These are phyloP conservation scores for Megalonaias nervosa DNA, from an alignment of 1,140 invertebrate genomes.

Conservation along the genomic window DNA sequence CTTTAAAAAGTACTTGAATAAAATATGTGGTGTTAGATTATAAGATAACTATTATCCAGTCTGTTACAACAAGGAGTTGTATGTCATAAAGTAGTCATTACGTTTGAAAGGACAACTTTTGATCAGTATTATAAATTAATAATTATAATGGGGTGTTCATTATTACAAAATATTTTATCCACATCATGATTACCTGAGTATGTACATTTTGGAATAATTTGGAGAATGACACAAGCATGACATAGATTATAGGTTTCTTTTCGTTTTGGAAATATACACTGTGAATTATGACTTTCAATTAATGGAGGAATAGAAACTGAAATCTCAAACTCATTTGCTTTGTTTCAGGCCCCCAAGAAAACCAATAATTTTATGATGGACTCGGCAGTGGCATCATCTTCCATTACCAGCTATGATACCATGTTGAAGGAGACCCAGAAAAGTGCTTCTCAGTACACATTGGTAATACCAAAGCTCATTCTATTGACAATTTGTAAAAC, in stretches of 20 bases:
- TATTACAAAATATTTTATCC: too few species aligned
- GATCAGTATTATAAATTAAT: too few species aligned
- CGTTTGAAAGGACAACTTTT: too few species aligned
- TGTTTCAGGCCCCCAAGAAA: constrained; percentile 48
- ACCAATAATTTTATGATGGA: constrained; percentile 53
- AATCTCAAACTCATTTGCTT: background rate
- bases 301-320: too few species aligned
- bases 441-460: constrained; percentile 65
- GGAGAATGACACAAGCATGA: background rate
- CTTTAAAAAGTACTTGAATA: too few species aligned
- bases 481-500: too few species aligned
- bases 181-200: background rate
- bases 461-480: constrained; percentile 46
- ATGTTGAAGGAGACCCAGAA: constrained; percentile 66
- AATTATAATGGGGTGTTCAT: too few species aligned
- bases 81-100: too few species aligned
- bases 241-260: background rate
- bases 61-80: too few species aligned
- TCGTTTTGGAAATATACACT: background rate
- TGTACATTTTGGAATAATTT: background rate
- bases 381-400: constrained; percentile 37
- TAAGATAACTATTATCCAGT: too few species aligned
- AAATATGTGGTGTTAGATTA: too few species aligned
- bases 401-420: constrained; percentile 63
- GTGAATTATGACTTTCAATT: background rate